Evolutionary conservation across 2,797 vertebrate genomes (phyloP).

Genomic region (Acanthurus tractus): DNA sequence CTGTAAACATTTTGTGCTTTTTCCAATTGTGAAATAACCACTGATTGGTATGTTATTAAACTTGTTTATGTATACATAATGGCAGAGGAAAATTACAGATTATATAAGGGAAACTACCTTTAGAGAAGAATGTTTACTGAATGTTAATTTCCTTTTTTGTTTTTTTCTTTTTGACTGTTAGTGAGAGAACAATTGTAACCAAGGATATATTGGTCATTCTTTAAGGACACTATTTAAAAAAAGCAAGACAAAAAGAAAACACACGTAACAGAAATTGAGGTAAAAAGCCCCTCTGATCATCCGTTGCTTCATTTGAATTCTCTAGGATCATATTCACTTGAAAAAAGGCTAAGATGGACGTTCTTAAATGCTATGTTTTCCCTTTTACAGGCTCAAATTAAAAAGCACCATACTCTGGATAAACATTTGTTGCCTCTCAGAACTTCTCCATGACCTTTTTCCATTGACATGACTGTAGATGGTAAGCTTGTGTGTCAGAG

Average conservation of each 20-base stretch:
- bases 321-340: constrained; percentile 91
- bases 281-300: constrained; percentile 83
- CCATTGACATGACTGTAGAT: constrained; percentile 65
- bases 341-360: constrained; percentile 93
- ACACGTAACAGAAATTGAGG: constrained; percentile 89
- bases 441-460: constrained; percentile 52
- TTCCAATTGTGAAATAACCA: constrained; percentile 99
- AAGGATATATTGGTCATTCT: constrained; percentile 94
- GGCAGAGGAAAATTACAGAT: constrained; percentile 93
- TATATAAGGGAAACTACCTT: constrained; percentile 97
- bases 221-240: constrained; percentile 93
- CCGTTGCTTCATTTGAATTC: constrained; percentile 92
- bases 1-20: constrained; percentile 96
- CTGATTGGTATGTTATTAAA: constrained; percentile 99
- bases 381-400: constrained; percentile 88
- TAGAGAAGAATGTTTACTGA: constrained; percentile 99
- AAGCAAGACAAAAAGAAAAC: constrained; percentile 36
- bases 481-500: constrained; percentile 57
- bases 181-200: constrained; percentile 91
- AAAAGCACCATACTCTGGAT: constrained; percentile 82
- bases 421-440: constrained; percentile 82
- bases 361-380: constrained; percentile 91
- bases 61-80: constrained; percentile 95
- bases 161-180: constrained; percentile 86
- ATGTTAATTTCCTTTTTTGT: constrained; percentile 88